Base-by-base conservation (phyloP, 2,888 invertebrate species). In the Criorhina ranunculi region DNA sequence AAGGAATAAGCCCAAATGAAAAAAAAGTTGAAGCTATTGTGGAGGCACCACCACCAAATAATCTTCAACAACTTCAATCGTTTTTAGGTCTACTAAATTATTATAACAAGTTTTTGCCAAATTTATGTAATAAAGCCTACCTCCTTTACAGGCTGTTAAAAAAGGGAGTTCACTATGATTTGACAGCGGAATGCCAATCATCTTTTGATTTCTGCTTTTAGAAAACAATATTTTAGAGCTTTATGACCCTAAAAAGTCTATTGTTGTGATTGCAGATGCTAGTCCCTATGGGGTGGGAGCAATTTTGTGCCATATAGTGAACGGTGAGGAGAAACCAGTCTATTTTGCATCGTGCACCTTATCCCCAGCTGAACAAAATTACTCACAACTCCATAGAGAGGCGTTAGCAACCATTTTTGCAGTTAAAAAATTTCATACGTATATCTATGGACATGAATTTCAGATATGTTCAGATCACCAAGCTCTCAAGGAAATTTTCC, bases 351-450 rank as follows among this genome's bases (percentile, higher is more conserved):
- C 77, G 0, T 59, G 72, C 19, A 62, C 79, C 0, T 60, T 87
- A 33, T 62, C 66, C n/a, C 44, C 70, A 5, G 62, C 78, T 1
- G 66, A 82, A 35, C 51, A 35, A 33, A 87, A 87, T 37, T 89
- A 90, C 80, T 90, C 88, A 4, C 88, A 89, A 42, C 60, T 88
- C 5, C 87, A 89, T 51, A 77, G 86, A 8, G 89, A 89, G 86
- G 90, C 89, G 7, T 83, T 91, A 9, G 89, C 89, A 11, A 87
- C 91, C 0, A 85, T 91, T 17, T 92, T 88, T 73, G 91, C 90
- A 0, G 88, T 91, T 0, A 87, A 89, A 31, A 89, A 89, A 86
- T 92, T 92, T 86, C 89, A 91, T 66, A 87, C 90, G 31, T 92
- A 90, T 83, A 55, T 92, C 2, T 91, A 88, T 86, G 92, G 49